Base-by-base conservation (phyloP, 2,113 vertebrate genomes). In the Stictonetta naevosa region DNA sequence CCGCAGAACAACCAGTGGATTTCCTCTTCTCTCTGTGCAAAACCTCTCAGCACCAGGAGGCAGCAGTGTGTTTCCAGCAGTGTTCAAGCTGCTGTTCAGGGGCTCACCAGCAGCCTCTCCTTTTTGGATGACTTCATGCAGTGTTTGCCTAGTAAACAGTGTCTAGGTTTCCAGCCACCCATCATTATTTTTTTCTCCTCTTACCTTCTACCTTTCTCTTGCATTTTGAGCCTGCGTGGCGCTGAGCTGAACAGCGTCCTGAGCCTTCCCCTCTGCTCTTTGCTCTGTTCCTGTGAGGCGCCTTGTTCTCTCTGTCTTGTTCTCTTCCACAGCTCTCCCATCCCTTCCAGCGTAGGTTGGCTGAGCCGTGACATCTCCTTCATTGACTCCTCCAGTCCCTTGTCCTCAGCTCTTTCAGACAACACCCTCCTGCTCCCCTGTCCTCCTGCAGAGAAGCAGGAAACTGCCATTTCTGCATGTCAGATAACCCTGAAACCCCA, bases 111-210 rank as follows among this genome's bases (percentile, higher is more conserved):
- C 86, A 66, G 63, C 34, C 36, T 55, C 46, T 90, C 34, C 33
- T 56, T 66, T 69, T 52, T 63, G 66, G 18, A 20, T 59, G 55
- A 82, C 11, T 92, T 85, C 21, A 80, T 66, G 56, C 63, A 28
- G 11, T 72, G 40, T 96, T 96, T 94, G 80, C 90, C 59, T 76
- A 78, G 72, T 63, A 92, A 93, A 72, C 79, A 68, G 36, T 25
- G 34, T 63, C 79, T 90, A 64, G 90, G 90, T 76, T 13, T 86
- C 59, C 14, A 3, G 52, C 79, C 90, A 74, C 29, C 55, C 36
- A 6, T 13, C 11, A 33, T 28, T 86, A 38, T 42, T 19, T n/a
- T 23, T 7, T 16, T 8, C 11, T 21, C 13, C 10, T 16, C 1
- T 63, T 62, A 29, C 75, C 63, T 69, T 74, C 29, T 89, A 3